Evolutionary conservation across 2,888 invertebrate genomes (phyloP), one percentile per base, ranked within the genome.

Genomic region (Campaea margaritaria): DNA sequence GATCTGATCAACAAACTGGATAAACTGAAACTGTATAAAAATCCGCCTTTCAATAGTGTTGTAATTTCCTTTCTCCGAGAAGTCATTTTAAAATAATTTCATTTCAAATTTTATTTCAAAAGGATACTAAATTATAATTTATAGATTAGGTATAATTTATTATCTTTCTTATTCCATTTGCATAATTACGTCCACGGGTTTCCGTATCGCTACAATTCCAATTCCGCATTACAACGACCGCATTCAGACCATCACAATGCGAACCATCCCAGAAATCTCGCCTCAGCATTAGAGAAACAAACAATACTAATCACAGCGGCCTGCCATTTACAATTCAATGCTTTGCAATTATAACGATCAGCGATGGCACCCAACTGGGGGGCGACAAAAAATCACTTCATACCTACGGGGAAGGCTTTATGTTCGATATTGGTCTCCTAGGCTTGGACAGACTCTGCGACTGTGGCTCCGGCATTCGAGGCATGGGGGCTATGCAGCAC

Each of bases 291-390:
- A 76, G 62, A 68, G 63, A 76, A 75, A 67, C 77, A 75, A 74
- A 75, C 72, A 75, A 55, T 51, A 68, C 70, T 72, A 67, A 73
- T 71, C 68, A 65, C 59, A 44, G 52, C 31, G 21, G 41, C 15
- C 15, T 21, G 10, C 14, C 58, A 79, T 82, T 70, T 80, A 75
- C 81, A 82, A 85, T 83, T 84, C 81, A 83, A 83, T 80, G 68
- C 67, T 70, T 68, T 69, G 69, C 70, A 64, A 67, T 68, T 61
- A 61, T 56, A 55, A 55, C 50, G 28, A 43, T 55, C 28, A 42
- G 72, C 69, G 67, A 48, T 62, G 78, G 75, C 81, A 72, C 83
- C 84, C 84, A 69, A 79, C 65, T 49, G 82, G 70, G 46, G 16
- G 58, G 31, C 45, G 34, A 64, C 69, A 78, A 84, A 83, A 83